Base-by-base conservation (phyloP, 2,888 invertebrate species). In the Watsonalla binaria region DNA sequence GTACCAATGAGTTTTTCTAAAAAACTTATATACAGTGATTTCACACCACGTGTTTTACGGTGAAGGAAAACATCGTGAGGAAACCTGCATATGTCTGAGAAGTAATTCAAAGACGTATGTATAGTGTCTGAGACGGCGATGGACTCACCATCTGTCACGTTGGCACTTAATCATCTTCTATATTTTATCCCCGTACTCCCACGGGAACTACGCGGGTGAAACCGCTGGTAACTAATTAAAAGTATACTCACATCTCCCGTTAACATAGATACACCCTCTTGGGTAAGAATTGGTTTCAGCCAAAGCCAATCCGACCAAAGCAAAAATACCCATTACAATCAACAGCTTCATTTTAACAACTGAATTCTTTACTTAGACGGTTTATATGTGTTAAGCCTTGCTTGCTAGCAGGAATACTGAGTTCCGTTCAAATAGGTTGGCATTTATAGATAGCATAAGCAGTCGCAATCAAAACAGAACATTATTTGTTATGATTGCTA, bases 191-290 rank as follows among this genome's bases (percentile, higher is more conserved):
- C n/a, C n/a, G n/a, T n/a, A n/a, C n/a, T n/a, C n/a, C n/a, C n/a
- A n/a, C n/a, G n/a, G n/a, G n/a, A n/a, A n/a, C n/a, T n/a, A n/a
- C n/a, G n/a, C n/a, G n/a, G n/a, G n/a, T n/a, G n/a, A n/a, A n/a
- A n/a, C n/a, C n/a, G n/a, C n/a, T n/a, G n/a, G n/a, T n/a, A n/a
- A 8, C 37, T 37, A 37, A 37, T 37, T 2, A 37, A 47, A 54
- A 24, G 24, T 4, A 49, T 56, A 79, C 82, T 80, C 59, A 84
- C 84, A 83, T 64, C n/a, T 65, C 13, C 80, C 80, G 33, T 61
- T 1, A 5, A 68, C 54, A 24, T 76, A 84, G 6, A 72, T 70
- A 35, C 84, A 84, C 0, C 84, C 84, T 5, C 80, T 62, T 0
- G 74, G 56, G 54, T 72, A 39, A 0, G 45, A 5, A 0, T 54